Conservation (phyloP, 2,888 invertebrate genomes). For the Melipona bicolor region DNA sequence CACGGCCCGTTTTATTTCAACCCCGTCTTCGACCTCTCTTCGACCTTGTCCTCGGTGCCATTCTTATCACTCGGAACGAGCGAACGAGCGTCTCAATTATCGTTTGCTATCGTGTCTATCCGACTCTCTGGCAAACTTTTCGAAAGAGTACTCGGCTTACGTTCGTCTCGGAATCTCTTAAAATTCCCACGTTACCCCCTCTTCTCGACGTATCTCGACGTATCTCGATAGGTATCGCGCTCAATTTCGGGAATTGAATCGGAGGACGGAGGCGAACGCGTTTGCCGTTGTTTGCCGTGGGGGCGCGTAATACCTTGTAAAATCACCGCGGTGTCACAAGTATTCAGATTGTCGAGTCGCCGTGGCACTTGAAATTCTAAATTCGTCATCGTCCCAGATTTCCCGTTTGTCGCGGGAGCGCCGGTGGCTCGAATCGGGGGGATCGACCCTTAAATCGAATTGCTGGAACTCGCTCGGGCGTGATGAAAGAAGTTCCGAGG, state of each 20-base stretch:
- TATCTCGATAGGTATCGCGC: neutral
- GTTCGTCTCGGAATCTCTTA: neutral
- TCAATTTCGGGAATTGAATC: neutral
- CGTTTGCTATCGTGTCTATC: too few species aligned
- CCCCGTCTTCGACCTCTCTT: neutral
- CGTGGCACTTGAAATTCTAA: slow-evolving; percentile 54
- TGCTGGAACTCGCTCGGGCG: slow-evolving; percentile 63
- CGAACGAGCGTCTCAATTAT: neutral
- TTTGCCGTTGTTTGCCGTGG: slow-evolving; percentile 4
- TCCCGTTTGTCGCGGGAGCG: slow-evolving; percentile 31
- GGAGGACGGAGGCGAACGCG: too few species aligned
- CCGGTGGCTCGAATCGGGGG: slow-evolving; percentile 37
- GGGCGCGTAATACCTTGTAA: neutral
- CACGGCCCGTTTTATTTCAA: slow-evolving; percentile 57
- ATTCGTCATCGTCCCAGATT: slow-evolving; percentile 62
- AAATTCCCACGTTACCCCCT: neutral
- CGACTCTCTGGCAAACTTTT: neutral
- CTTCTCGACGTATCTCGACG: neutral
- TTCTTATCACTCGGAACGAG: neutral
- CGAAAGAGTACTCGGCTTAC: neutral
- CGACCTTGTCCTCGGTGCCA: neutral
- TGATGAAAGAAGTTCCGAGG: slow-evolving; percentile 65
- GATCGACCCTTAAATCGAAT: slow-evolving; percentile 71
- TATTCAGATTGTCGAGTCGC: slow-evolving; percentile 32
- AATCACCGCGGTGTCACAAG: slow-evolving; percentile 3